phyloP scores from a whole-genome alignment of 2,888 invertebrate species.

The Drosophila birchii region DNA sequence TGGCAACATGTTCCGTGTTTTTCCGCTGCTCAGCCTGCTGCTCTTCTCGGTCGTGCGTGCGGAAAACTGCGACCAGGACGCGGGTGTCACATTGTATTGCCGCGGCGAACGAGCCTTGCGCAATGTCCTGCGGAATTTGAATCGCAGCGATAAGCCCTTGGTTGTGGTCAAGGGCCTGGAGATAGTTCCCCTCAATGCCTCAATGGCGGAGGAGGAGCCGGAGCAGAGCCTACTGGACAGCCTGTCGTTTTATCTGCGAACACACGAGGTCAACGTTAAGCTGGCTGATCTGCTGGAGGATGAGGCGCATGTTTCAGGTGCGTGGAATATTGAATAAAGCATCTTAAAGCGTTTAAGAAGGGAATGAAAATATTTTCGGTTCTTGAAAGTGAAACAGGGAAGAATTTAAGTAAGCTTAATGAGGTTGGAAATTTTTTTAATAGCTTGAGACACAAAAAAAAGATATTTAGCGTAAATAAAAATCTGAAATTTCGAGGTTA shows the following conservation, averaged over 20 bases:
- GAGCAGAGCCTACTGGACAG: constrained; percentile 83
- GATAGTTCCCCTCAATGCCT: constrained; percentile 81
- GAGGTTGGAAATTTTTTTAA: accelerated
- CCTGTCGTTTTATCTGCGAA: constrained; percentile 89
- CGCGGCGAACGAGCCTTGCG: constrained; percentile 86
- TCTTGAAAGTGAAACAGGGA: neutral
- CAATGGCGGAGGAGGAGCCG: constrained; percentile 22
- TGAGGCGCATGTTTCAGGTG: constrained; percentile 54
- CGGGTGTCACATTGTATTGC: constrained; percentile 83
- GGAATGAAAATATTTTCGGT: too few relatives aligned
- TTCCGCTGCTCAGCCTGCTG: constrained; percentile 51
- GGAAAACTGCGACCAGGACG: constrained; percentile 58
- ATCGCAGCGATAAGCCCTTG: constrained; percentile 79
- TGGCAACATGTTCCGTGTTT: constrained; percentile 59
- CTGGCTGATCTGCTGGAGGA: constrained; percentile 87
- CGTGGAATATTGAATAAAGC: constrained; percentile 9
- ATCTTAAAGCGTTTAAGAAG: neutral
- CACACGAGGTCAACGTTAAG: constrained; percentile 90
- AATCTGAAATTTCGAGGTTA: neutral
- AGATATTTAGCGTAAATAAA: neutral
- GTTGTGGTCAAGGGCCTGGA: constrained; percentile 83
- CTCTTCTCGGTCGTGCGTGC: constrained; percentile 46
- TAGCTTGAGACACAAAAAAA: neutral
- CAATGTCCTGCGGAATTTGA: constrained; percentile 86
- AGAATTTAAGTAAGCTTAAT: neutral